These are phyloP conservation scores for Agraylea sexmaculata DNA, from an alignment of 1,140 invertebrate species.

Conservation along the genomic window DNA sequence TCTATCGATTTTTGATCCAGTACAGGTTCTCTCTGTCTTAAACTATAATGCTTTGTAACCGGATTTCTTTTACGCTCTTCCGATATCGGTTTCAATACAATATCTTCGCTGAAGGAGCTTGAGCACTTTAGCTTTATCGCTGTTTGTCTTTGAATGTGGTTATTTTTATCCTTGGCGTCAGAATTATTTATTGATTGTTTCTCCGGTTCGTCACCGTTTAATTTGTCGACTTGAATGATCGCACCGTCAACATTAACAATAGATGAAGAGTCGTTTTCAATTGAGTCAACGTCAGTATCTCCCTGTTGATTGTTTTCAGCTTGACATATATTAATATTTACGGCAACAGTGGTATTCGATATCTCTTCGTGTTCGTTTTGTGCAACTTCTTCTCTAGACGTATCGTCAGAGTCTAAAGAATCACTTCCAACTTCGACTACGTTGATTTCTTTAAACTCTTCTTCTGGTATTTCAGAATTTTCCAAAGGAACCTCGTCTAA, in stretches of 20 bases:
- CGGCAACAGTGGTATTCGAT: too few species aligned
- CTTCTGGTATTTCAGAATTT: slow-evolving; percentile 2
- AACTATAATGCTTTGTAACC: slow-evolving; percentile 38
- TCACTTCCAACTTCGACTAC: slow-evolving; percentile 12
- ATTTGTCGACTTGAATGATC: slow-evolving; percentile 14
- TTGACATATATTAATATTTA: too few species aligned
- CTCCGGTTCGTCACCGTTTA: background rate
- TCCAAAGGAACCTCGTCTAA: too few species aligned
- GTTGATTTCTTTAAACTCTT: slow-evolving; percentile 12
- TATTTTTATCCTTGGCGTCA: slow-evolving; percentile 1
- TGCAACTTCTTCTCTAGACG: too few species aligned
- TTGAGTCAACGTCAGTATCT: too few species aligned
- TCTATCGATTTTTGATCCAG: slow-evolving; percentile 22
- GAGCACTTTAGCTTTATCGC: background rate
- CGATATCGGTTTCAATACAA: slow-evolving; percentile 5
- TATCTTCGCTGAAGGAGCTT: too few species aligned
- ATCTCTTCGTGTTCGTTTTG: too few species aligned
- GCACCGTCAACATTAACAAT: slow-evolving; percentile 6
- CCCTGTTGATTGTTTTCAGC: too few species aligned
- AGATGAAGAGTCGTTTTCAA: background rate
- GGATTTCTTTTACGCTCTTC: slow-evolving; percentile 25
- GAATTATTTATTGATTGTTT: background rate
- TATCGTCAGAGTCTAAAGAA: too few species aligned
- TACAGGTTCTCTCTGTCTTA: slow-evolving; percentile 35
- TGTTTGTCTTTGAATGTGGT: slow-evolving; percentile 1